Base-by-base conservation (phyloP, 1,140 invertebrate species). In the Eurosta solidaginis region DNA sequence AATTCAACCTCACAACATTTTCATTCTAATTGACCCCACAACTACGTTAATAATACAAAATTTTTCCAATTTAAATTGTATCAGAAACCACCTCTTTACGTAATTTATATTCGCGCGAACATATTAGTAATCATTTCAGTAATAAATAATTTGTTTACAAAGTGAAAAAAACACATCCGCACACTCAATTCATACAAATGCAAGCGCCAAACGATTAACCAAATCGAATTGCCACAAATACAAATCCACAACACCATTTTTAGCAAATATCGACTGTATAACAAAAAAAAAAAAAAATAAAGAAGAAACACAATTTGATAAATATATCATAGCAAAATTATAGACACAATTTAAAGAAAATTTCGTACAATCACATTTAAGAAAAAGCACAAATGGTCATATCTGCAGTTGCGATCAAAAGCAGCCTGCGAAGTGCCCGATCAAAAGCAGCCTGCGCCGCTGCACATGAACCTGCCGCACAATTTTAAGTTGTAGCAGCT, bases 61-160 rank as follows among this genome's bases (percentile, higher is more conserved):
- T 20, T 36, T n/a, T 7, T 1, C 33, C 59, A 36, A 68, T 68
- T 68, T 68, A 68, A 68, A 20, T 68, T n/a, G 10, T 33, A 68
- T 68, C 40, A 68, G 40, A 40, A 68, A 2, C 33, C 59, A 68
- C 27, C 17, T 36, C 33, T 22, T 1, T 17, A 10, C 59, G 17
- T 22, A 40, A 68, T 68, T 68, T 68, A 68, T 40, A 20, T 17
- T 33, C 59, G 59, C 59, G 59, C n/a, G 59, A 68, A 68, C 59
- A 36, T 40, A 68, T 68, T 68, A 40, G 33, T 22, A 40, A 68
- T 36, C 59, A 9, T 22, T 68, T 36, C 9, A 40, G 40, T 22
- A 68, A 68, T 68, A 68, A 20, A 68, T 68, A 68, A 42, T 68
- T 68, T n/a, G n/a, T n/a, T n/a, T 9, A 33, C 17, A 68, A 40